Evolutionary conservation across 2,797 vertebrate genomes (phyloP), one percentile per base, ranked within the genome.

Genomic region (Crenuchus spilurus): DNA sequence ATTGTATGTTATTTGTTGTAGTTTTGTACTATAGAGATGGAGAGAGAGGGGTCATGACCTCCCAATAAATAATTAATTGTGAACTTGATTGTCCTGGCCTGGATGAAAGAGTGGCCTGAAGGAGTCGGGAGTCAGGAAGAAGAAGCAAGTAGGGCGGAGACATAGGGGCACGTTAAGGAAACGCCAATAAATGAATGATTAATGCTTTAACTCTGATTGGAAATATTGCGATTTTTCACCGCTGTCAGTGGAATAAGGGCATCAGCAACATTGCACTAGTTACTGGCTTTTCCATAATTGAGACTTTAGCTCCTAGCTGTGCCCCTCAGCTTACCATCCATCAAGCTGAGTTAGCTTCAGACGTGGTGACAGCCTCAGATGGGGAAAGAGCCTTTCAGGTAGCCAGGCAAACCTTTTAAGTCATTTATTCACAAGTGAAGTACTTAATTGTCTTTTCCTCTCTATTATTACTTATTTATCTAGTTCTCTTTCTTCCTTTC

Each of bases 241-340:
- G 91, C 91, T 96, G 95, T 97, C 96, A 95, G 92, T 94, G 94
- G 92, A 94, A 96, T 95, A 94, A 96, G 95, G 93, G 94, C 94
- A 95, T 97, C 94, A 94, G 95, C 94, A 94, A 88, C 96, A 96
- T 95, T 95, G 93, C 95, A 94, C 93, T 95, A 95, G 95, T 97
- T 96, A 96, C 95, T 94, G 94, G 91, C 93, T 96, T 89, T 95
- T 96, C 96, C 94, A 96, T 98, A 98, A 99, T 98, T 97, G 97
- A 97, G 95, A 95, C 94, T 94, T 95, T 94, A 94, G 95, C 96
- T 97, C 89, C 94, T 96, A 94, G 95, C 95, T 94, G 95, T 95
- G 95, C 96, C 96, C 94, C 94, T 94, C 94, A 96, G 97, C 96
- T 95, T 92, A 94, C 92, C 96, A 97, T 99, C 97, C 97, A 98